phyloP scores from a whole-genome alignment of 2,797 vertebrate genomes.

The Aldrovandia affinis region DNA sequence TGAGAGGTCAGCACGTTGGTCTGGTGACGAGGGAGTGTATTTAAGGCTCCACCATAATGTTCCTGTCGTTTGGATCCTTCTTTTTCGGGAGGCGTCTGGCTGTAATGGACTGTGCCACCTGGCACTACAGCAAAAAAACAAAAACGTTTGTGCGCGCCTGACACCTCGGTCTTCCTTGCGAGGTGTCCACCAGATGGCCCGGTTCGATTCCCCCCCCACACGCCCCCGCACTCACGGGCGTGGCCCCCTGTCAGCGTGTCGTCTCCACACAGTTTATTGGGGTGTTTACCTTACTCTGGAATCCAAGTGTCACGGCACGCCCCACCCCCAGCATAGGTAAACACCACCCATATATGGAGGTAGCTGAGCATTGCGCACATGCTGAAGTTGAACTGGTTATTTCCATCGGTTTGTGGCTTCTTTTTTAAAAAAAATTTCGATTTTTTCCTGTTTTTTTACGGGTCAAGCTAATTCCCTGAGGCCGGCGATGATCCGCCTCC shows the following conservation, averaged over 20 bases:
- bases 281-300: not conserved
- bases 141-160: not conserved
- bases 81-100: not conserved
- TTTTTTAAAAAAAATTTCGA: no score
- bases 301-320: not conserved
- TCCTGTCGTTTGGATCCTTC: not conserved
- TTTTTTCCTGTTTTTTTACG: no score
- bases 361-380: not conserved
- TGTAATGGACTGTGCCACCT: not conserved
- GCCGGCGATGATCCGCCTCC: no score
- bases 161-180: not conserved
- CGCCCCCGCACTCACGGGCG: not conserved
- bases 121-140: not conserved
- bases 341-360: not conserved
- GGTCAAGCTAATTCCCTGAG: no score
- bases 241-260: not conserved
- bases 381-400: slow-evolving; percentile 6
- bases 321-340: not conserved
- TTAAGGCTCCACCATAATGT: not conserved
- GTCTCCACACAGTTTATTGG: not conserved
- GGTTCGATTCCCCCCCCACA: not conserved
- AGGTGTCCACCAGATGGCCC: slow-evolving; percentile 3
- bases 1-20: not conserved
- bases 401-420: not conserved
- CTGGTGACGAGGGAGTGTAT: not conserved